phyloP scores from a whole-genome alignment of 2,888 invertebrate species.

The Drosophila mayaguana region DNA sequence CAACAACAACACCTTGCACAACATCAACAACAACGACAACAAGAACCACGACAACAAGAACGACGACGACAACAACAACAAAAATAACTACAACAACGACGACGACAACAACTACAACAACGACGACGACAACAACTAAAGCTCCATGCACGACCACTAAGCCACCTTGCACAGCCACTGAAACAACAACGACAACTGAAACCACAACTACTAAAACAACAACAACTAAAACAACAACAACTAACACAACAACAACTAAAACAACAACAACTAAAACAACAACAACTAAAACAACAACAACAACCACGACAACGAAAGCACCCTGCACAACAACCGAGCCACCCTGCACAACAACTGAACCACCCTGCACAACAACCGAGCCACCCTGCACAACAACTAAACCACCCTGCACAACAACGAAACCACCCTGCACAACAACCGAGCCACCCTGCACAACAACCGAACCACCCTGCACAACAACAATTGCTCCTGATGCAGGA shows the following conservation, averaged over 20 bases:
- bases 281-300: no score
- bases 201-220: no score
- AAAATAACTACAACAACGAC: background rate
- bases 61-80: background rate
- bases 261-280: no score
- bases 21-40: background rate
- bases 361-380: background rate
- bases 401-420: background rate
- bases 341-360: background rate
- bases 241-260: no score
- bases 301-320: no score
- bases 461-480: constrained; percentile 8
- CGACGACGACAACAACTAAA: background rate
- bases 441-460: constrained; percentile 15
- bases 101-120: background rate
- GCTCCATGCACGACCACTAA: no score
- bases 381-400: background rate
- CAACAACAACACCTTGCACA: background rate
- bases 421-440: constrained; percentile 5
- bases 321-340: background rate
- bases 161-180: background rate
- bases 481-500: background rate
- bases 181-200: background rate
- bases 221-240: no score
- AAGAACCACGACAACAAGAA: background rate